Base-by-base conservation (phyloP, 2,113 vertebrate species). In the Trachemys scripta region DNA sequence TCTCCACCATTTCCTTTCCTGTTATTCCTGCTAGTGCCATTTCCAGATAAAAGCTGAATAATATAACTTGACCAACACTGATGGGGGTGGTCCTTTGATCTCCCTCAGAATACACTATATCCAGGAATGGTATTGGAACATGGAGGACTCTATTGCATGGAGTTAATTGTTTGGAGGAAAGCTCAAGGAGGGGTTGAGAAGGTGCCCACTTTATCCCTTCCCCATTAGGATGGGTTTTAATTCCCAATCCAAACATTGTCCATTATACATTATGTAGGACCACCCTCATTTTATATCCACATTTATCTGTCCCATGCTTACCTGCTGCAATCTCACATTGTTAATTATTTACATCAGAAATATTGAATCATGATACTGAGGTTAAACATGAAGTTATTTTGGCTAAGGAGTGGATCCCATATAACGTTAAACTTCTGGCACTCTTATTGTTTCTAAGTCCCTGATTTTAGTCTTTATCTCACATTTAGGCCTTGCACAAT, bases 61-160 rank as follows among this genome's bases (percentile, higher is more conserved):
- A 49, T 35, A 50, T 50, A 72, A 5, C 25, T 78, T 24, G 6
- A 27, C 42, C 85, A 83, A 0, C 42, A 2, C 17, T 19, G 49
- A 76, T 6, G 25, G 72, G 22, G 72, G 10, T 2, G 49, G 1
- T 1, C 31, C 3, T 49, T 76, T n/a, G 38, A 76, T 9, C 1
- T 57, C 11, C n/a, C 47, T 84, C 56, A 9, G 50, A 16, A 4
- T 22, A 1, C 75, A 45, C 12, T 2, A 82, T 10, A 17, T 69
- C 38, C 14, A 5, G n/a, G 47, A 12, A 10, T 22, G 59, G 56
- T 3, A 2, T 1, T 45, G 0, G 31, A 45, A 81, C 19, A 25
- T 1, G 1, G 3, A 9, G 22, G 51, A 8, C 4, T 42, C 10
- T 4, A 0, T n/a, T 45, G 4, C 14, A 0, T 5, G 65, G 50